Evolutionary conservation across 2,113 vertebrate species (phyloP).

Genomic region (Leptocoma aspasia): DNA sequence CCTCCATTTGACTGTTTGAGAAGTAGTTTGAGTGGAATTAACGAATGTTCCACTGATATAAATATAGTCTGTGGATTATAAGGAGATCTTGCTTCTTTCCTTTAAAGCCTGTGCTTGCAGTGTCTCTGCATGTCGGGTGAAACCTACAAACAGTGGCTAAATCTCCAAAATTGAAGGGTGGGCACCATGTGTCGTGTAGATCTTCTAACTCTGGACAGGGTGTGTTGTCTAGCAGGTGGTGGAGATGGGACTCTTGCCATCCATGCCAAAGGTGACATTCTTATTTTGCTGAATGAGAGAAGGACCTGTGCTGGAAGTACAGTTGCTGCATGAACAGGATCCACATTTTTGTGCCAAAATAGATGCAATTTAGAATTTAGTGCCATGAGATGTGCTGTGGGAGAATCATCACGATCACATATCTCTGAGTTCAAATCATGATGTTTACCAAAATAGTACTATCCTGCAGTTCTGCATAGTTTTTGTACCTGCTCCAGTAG

Average conservation of each 20-base stretch:
- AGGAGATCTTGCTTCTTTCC: background rate
- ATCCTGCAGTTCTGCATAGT: background rate
- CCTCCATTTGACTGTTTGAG: background rate
- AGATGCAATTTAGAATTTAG: background rate
- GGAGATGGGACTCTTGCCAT: background rate
- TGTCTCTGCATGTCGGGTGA: background rate
- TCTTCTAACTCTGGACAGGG: background rate
- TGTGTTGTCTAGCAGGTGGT: background rate
- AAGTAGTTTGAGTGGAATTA: background rate
- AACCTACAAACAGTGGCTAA: background rate
- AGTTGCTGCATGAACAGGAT: rapidly evolving
- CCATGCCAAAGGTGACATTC: rapidly evolving
- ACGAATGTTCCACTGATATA: background rate
- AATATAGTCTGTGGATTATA: background rate
- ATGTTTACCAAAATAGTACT: background rate
- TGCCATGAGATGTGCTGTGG: background rate
- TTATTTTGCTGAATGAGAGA: background rate
- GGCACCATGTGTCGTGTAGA: rapidly evolving
- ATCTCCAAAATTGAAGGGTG: rapidly evolving
- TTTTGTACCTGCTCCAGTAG: background rate
- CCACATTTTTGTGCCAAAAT: background rate
- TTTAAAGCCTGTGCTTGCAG: background rate
- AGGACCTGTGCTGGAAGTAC: background rate
- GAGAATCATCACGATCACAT: rapidly evolving
- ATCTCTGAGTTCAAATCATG: background rate